phyloP scores from a whole-genome alignment of 1,140 invertebrate genomes.

The Danaus plexippus region DNA sequence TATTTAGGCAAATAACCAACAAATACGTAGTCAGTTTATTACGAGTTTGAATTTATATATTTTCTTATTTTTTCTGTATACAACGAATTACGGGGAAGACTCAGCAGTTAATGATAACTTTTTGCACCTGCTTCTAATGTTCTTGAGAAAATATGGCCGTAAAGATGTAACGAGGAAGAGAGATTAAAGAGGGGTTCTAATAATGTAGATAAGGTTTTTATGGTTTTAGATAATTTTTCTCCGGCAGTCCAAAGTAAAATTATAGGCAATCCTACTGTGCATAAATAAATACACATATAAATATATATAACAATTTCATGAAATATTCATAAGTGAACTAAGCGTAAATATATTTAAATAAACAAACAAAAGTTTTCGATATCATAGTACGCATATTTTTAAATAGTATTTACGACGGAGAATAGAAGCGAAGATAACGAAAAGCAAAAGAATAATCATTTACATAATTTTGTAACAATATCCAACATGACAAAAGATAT shows the following conservation, averaged over 20 bases:
- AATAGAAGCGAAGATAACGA: neutral
- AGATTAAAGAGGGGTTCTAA: slow-evolving; percentile 22
- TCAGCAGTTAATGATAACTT: slow-evolving; percentile 53
- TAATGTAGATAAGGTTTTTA: slow-evolving; percentile 19
- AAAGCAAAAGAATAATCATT: slow-evolving; percentile 2
- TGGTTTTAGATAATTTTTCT: slow-evolving; percentile 8
- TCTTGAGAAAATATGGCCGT: slow-evolving; percentile 40
- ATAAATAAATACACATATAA: too few species aligned
- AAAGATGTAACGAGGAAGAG: slow-evolving; percentile 29
- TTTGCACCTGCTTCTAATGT: slow-evolving; percentile 54
- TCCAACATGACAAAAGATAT: slow-evolving; percentile 30
- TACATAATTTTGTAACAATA: slow-evolving; percentile 1
- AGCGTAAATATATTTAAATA: too few species aligned
- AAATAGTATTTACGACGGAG: slow-evolving; percentile 2
- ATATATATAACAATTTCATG: too few species aligned
- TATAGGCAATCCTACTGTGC: too few species aligned
- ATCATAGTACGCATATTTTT: neutral
- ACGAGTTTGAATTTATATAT: neutral
- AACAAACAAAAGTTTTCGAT: too few species aligned
- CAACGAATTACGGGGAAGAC: too few species aligned
- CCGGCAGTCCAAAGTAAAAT: too few species aligned
- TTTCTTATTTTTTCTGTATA: slow-evolving; percentile 16
- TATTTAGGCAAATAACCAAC: too few species aligned
- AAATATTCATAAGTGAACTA: too few species aligned
- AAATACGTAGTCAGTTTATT: too few species aligned